Evolutionary conservation across 2,113 vertebrate species (phyloP), one percentile per base, ranked within the genome.

Genomic region (Atlantisia rogersi): DNA sequence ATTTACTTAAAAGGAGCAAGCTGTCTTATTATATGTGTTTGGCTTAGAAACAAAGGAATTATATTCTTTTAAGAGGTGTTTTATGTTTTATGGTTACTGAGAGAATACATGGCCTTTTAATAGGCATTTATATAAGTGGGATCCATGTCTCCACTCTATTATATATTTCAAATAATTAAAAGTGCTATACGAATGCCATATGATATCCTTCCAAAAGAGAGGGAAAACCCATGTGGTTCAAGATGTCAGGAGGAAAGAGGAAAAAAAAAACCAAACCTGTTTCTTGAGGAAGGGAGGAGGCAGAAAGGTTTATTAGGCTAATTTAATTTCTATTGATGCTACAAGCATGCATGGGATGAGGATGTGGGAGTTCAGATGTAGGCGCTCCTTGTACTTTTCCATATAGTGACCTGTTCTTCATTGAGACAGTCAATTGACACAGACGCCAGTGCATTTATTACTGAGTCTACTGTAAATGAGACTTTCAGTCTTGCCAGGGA

Each of bases 11-110:
- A 97, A 97, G 97, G 92, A 96, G 96, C 88, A 95, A 86, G 94
- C 97, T 97, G 95, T 97, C 71, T 93, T 97, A 87, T 98, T 90
- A 44, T 88, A 95, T 94, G 90, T 94, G 90, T 94, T 97, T 98
- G 98, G 98, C 98, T 86, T 82, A 62, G 90, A 97, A 98, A 98
- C 97, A 98, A 98, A 98, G 98, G 86, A 94, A 96, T 90, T 93
- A 92, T 82, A 35, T 89, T 97, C 94, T 98, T 98, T 98, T 97
- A 98, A 98, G 97, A 98, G 97, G 97, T 98, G 97, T 98, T 98
- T 98, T 98, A 97, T 68, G 62, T 95, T 98, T 98, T 98, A 98
- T 75, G 85, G 95, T 96, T 97, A 95, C 96, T 81, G 95, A 92
- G 97, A 97, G 97, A 98, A 96, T 97, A 97, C 94, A 92, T 83